These are phyloP conservation scores for Phengaris alcon DNA, from an alignment of 2,888 invertebrate species.

Conservation along the genomic window DNA sequence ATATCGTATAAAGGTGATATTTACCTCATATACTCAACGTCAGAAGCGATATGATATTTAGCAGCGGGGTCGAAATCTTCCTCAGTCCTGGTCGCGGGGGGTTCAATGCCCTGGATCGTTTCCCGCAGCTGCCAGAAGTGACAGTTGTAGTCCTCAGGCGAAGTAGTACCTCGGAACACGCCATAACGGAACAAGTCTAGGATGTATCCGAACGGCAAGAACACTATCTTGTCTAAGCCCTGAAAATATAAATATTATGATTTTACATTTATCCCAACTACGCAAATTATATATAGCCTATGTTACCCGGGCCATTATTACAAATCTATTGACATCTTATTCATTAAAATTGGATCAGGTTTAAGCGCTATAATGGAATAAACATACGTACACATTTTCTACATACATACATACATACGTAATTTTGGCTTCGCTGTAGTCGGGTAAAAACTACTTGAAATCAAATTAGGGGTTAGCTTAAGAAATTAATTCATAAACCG, in stretches of 20 bases:
- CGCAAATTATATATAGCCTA: too few relatives aligned
- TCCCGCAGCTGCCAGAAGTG: conserved; percentile 82
- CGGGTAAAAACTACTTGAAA: too few relatives aligned
- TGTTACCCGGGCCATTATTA: too few relatives aligned
- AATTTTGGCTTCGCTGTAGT: too few relatives aligned
- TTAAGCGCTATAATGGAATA: too few relatives aligned
- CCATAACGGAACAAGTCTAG: conserved; percentile 85
- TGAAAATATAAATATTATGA: conserved; percentile 46
- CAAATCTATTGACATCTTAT: too few relatives aligned
- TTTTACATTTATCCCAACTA: background rate
- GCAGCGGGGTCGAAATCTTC: conserved; percentile 83
- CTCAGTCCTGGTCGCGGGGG: conserved; percentile 80
- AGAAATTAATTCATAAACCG: too few relatives aligned
- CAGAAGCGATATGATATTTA: conserved; percentile 83
- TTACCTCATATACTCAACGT: conserved; percentile 83
- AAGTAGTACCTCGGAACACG: conserved; percentile 81
- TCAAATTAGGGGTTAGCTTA: too few relatives aligned
- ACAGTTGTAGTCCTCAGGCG: conserved; percentile 81
- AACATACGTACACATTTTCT: too few relatives aligned
- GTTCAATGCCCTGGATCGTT: conserved; percentile 81
- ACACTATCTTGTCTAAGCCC: conserved; percentile 85
- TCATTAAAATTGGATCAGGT: too few relatives aligned
- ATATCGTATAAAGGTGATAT: too few relatives aligned
- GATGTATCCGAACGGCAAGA: conserved; percentile 84
- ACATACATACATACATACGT: too few relatives aligned